Conservation (phyloP, 2,888 invertebrate species). For the Drosophila anomalata region DNA sequence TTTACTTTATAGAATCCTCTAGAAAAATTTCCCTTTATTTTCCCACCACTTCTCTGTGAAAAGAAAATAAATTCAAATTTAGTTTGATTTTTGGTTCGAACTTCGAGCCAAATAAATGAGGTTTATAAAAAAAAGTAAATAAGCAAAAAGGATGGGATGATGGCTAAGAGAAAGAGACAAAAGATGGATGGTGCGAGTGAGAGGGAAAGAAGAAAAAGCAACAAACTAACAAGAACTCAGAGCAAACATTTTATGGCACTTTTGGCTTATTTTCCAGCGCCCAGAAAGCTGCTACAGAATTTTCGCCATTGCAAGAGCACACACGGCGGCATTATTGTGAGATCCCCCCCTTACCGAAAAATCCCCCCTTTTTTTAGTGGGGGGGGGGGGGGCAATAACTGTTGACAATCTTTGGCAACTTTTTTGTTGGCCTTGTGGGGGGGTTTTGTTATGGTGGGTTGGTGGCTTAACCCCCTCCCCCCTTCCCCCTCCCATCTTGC, state of each 20-base stretch:
- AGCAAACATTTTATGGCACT: conserved; percentile 78
- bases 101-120: conserved; percentile 66
- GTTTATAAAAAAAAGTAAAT: conserved; percentile 70
- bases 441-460: not conserved
- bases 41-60: too few relatives aligned
- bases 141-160: conserved; percentile 55
- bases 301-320: conserved; percentile 29
- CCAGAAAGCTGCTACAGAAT: conserved; percentile 7
- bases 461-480: not conserved
- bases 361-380: conserved; percentile 5
- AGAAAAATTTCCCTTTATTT: too few relatives aligned
- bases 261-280: conserved; percentile 68
- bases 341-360: not conserved
- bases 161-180: too few relatives aligned
- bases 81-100: conserved; percentile 29
- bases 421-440: conserved; percentile 43
- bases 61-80: conserved; percentile 16
- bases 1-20: too few relatives aligned
- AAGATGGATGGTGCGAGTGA: not conserved
- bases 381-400: conserved; percentile 61
- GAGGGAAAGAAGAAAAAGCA: conserved; percentile 29
- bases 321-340: conserved; percentile 43
- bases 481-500: not conserved
- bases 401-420: conserved; percentile 77
- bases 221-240: conserved; percentile 54